phyloP scores from a whole-genome alignment of 2,113 vertebrate species.

The Paedocypris sp. region DNA sequence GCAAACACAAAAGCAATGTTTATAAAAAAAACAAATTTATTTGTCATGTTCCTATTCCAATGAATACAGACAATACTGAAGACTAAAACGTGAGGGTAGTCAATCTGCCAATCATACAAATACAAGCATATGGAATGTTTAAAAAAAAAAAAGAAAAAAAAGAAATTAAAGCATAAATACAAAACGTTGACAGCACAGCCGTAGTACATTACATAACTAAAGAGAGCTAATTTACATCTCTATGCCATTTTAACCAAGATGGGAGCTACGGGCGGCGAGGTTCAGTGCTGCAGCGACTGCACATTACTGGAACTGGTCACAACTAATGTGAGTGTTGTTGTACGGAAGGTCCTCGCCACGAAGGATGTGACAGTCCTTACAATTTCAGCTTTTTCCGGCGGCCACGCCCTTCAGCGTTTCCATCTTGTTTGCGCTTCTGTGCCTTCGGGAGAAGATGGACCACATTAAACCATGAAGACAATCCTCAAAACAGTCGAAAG shows the following conservation, averaged over 20 bases:
- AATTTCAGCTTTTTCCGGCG: constrained; percentile 95
- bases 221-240: constrained; percentile 65
- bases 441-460: constrained; percentile 54
- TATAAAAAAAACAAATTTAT: constrained; percentile 54
- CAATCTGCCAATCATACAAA: constrained; percentile 40
- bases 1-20: background rate
- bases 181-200: constrained; percentile 80
- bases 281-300: constrained; percentile 76
- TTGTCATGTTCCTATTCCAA: constrained; percentile 47
- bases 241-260: constrained; percentile 62
- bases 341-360: constrained; percentile 4
- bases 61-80: constrained; percentile 42
- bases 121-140: constrained; percentile 61
- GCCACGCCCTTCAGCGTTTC: constrained; percentile 81
- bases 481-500: background rate
- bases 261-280: constrained; percentile 67
- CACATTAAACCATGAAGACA: background rate
- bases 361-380: constrained; percentile 55
- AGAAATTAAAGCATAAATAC: constrained; percentile 58
- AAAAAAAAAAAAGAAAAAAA: constrained; percentile 56
- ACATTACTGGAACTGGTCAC: constrained; percentile 84
- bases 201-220: constrained; percentile 66
- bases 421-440: constrained; percentile 91
- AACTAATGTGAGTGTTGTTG: constrained; percentile 52
- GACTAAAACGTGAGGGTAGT: constrained; percentile 37